Evolutionary conservation across 64 coral and sea anemone species (phyloP), one percentile per base, ranked within the genome.

Genomic region (Dendrophyllia cribrosa): DNA sequence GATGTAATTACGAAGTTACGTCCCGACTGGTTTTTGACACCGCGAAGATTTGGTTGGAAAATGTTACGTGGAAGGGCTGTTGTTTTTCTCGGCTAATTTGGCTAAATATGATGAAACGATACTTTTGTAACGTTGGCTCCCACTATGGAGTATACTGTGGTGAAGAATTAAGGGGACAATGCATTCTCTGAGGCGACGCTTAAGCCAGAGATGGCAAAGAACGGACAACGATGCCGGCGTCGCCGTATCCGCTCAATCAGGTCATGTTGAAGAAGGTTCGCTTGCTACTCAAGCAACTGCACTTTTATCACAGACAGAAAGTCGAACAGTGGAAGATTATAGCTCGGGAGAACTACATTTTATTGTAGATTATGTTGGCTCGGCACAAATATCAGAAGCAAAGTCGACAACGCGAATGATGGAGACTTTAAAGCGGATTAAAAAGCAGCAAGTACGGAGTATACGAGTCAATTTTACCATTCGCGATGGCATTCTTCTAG

Each of bases 341-440:
- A 43, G 88, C 72, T 87, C 89, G 1, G 96, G 88, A 73, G 69
- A 88, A 43, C 73, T 98, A 25, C 96, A 98, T 61, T 98, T 98
- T 83, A 98, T 98, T 24, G 96, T 98, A 44, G 96, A 98, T 55
- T 98, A 95, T 89, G 90, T 98, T 8, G 96, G 96, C 34, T 98
- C 96, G 4, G 88, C 96, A 12, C 70, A 91, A 45, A 98, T 98
- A 20, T 98, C 96, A 8, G 96, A 98, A 25, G 96, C 96, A 3
- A 89, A 98, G 24, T 98, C 96, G 3, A 86, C 89, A n/a, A 93
- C 93, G 53, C 75, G 94, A 62, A 89, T 98, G 53, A 60, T 94
- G 17, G 96, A 98, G 78, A 98, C 96, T 25, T 65, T 98, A 22
- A 98, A 98, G 66, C 50, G 96, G 87, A 93, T 98, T 43, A 95